These are phyloP conservation scores for Tiliacea citrago DNA, from an alignment of 2,888 invertebrate species.

Conservation along the genomic window DNA sequence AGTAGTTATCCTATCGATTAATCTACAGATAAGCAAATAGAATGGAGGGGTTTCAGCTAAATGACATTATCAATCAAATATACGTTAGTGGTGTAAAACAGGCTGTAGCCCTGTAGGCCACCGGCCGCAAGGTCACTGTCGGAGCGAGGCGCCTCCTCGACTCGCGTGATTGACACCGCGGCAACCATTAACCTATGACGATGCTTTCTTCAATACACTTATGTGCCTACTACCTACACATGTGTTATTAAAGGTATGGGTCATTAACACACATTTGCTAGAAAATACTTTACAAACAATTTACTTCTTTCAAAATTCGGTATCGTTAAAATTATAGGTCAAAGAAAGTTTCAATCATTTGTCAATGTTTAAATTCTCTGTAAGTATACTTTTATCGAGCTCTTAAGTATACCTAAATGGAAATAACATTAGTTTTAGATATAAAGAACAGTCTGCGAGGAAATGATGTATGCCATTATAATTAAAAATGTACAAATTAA, in stretches of 20 bases:
- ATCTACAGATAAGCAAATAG: conserved; percentile 55
- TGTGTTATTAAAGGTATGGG: conserved; percentile 34
- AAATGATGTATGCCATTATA: background rate
- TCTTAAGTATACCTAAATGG: background rate
- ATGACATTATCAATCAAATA: conserved; percentile 63
- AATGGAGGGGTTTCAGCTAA: conserved; percentile 37
- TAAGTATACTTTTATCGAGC: background rate
- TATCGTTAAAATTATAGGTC: conserved; percentile 16
- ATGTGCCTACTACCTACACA: conserved; percentile 47
- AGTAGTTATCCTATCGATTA: conserved; percentile 52
- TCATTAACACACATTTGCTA: conserved; percentile 41
- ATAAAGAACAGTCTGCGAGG: background rate
- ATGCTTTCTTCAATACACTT: conserved; percentile 68
- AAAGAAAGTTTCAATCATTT: conserved; percentile 30
- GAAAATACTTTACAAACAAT: conserved; percentile 30
- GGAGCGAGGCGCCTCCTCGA: conserved; percentile 52
- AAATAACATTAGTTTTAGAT: background rate
- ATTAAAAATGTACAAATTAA: background rate
- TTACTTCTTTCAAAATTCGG: conserved; percentile 17
- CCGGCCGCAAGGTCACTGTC: conserved; percentile 79
- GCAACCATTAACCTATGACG: conserved; percentile 70
- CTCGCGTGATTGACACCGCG: conserved; percentile 76
- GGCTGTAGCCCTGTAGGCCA: conserved; percentile 50
- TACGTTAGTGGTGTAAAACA: conserved; percentile 67
- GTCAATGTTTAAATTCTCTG: conserved; percentile 7